Evolutionary conservation across 2,797 vertebrate genomes (phyloP), one percentile per base, ranked within the genome.

Genomic region (Xenentodon cancila): DNA sequence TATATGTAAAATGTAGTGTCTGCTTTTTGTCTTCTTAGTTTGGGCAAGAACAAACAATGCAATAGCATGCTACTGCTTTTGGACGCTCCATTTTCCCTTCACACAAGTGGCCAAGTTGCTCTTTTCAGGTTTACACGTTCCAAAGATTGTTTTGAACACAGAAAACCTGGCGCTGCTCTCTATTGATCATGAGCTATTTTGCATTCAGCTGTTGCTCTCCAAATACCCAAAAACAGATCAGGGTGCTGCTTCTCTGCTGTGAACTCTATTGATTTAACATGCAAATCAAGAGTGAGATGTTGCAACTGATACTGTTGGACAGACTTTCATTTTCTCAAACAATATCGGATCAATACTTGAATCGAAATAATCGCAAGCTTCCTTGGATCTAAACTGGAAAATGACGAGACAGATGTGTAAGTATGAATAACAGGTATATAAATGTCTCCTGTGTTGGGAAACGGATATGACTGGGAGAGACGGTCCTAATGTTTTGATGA

Each of bases 201-300:
- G 75, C 77, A 85, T 89, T 82, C 51, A 75, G 80, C 75, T 71
- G 63, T 65, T 59, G 64, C 13, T 64, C 65, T 65, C 63, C 48
- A 54, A 68, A 78, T 68, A 53, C 12, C 50, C 63, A 37, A 52
- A 59, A 47, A 48, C 21, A 65, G 68, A 73, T 80, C 75, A 73
- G 55, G 12, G 46, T n/a, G 17, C 52, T 1, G 61, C 59, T 64
- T 71, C 40, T 49, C 73, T 70, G 52, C 68, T 15, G 37, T 61
- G 58, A 80, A 78, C 76, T 70, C 59, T 71, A 90, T 90, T 88
- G 88, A 90, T 90, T 86, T 15, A 18, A 45, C 15, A 68, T 73
- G 77, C 55, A 75, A 77, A 58, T 59, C 52, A 76, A 68, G 56
- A 60, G 46, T 19, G 45, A 22, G 32, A 66, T 21, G 25, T 64